Evolutionary conservation across 2,888 invertebrate species (phyloP), one percentile per base, ranked within the genome.

Genomic region (Drosophila helvetica): DNA sequence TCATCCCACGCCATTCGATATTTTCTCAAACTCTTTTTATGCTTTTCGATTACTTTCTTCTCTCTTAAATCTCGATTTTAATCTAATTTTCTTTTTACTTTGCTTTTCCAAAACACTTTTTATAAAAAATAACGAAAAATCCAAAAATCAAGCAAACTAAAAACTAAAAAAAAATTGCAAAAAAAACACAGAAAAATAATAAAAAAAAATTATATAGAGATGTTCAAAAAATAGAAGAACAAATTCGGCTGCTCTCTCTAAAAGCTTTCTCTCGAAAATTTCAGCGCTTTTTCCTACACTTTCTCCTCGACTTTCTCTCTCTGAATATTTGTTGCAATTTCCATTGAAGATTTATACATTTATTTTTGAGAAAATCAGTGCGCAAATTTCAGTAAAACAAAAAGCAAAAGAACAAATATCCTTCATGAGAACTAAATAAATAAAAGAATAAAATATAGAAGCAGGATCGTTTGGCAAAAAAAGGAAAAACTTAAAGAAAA

Each of bases 401-500:
- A 76, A 75, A 73, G 55, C 58, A 50, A 61, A 75, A 73, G 15
- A 38, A 38, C 38, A 38, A 38, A 38, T n/a, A 38, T 38, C 38
- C 72, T 79, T 76, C 72, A 75, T 65, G 47, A 59, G 74, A 69
- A 72, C 52, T 75, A 84, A 80, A 83, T 10, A 22, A 65, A 62
- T 42, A 57, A 10, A 72, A 61, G 56, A 54, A 75, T 74, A 84
- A 90, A 89, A 90, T 90, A 79, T 87, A 90, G 92, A 92, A 92
- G 92, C 92, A 91, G 92, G 92, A 92, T 92, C 92, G 91, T 89
- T 89, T 80, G 85, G 90, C 88, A 89, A 86, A 91, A 90, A 88
- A 89, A 71, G 55, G 43, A 57, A 68, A 69, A 59, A 54, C 30
- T 27, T 10, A 70, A 73, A 80, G 74, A 64, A 53, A 63, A 45